phyloP scores from a whole-genome alignment of 2,113 vertebrate species.

The Lampris megalopsis region DNA sequence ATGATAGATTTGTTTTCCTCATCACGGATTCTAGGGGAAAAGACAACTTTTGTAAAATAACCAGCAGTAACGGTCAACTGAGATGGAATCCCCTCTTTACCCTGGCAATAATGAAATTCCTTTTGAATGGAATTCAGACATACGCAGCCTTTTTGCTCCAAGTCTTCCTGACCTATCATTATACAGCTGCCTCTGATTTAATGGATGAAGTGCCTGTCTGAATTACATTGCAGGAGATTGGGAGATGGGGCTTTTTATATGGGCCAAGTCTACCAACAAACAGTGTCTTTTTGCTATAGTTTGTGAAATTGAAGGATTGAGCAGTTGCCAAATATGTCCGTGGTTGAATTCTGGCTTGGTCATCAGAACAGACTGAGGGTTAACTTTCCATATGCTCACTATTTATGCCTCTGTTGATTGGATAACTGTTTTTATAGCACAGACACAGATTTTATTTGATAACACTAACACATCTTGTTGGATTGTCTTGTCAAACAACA shows the following conservation, averaged over 20 bases:
- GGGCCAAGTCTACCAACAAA: neutral
- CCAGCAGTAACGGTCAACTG: neutral
- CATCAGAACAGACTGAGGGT: slow-evolving; percentile 3
- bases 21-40: neutral
- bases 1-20: neutral
- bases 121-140: slow-evolving; percentile 22
- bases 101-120: slow-evolving; percentile 9
- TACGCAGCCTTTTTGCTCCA: slow-evolving; percentile 46
- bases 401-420: neutral
- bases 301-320: slow-evolving; percentile 42
- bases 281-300: slow-evolving; percentile 37
- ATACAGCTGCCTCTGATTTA: slow-evolving; percentile 51
- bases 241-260: neutral
- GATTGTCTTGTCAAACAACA: no score
- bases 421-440: slow-evolving; percentile 27
- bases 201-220: slow-evolving; percentile 73
- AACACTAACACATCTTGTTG: slow-evolving; percentile 9
- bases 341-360: slow-evolving; percentile 3
- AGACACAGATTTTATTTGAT: slow-evolving; percentile 25
- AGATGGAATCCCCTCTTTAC: slow-evolving; percentile 18
- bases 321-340: slow-evolving; percentile 60
- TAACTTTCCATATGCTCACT: neutral
- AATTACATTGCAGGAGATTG: slow-evolving; percentile 40
- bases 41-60: neutral
- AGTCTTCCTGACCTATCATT: slow-evolving; percentile 56